Base-by-base conservation (phyloP, 1,140 invertebrate species). In the Pseudomyrmex concolor region DNA sequence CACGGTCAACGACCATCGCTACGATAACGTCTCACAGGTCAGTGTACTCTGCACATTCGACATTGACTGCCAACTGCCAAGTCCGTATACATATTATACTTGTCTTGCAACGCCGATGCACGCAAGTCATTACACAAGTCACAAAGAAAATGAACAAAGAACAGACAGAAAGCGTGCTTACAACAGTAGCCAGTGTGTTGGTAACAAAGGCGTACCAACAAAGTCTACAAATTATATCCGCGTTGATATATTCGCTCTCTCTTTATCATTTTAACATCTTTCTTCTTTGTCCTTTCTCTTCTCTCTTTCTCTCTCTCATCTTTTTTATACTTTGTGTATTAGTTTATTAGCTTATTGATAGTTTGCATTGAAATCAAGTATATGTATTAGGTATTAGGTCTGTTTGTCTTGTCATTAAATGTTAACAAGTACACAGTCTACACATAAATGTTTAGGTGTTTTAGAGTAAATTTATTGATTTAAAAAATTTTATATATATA, bases 1-100 rank as follows among this genome's bases (percentile, higher is more conserved):
- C 34, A 59, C 81, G 88, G 85, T 83, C 59, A 84, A 77, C 81
- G 89, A 84, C 84, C 80, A 87, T 55, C 25, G 15, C 48, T 59
- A 43, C 34, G 4, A 5, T 34, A 17, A 45, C 73, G n/a, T 74
- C 25, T 60, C n/a, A 62, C 76, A 12, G 86, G 85, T 87, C 86
- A 87, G 68, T 60, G 85, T 55, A 87, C 85, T 84, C 85, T 15
- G 59, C 15, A 50, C 54, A 34, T 34, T 34, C 19, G 76, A 34
- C 43, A 13, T 13, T 43, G 12, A 15, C 10, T 64, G n/a, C 60
- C 17, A 64, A 19, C 19, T 1, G n/a, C 60, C 17, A 64, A 19
- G 13, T 1, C 34, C 43, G 48, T 34, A 51, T 48, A n/a, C 1
- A n/a, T n/a, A n/a, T n/a, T n/a, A n/a, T n/a, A n/a, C n/a, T n/a